Evolutionary conservation across 2,797 vertebrate species (phyloP).

Genomic region (Jordanella pulchra): DNA sequence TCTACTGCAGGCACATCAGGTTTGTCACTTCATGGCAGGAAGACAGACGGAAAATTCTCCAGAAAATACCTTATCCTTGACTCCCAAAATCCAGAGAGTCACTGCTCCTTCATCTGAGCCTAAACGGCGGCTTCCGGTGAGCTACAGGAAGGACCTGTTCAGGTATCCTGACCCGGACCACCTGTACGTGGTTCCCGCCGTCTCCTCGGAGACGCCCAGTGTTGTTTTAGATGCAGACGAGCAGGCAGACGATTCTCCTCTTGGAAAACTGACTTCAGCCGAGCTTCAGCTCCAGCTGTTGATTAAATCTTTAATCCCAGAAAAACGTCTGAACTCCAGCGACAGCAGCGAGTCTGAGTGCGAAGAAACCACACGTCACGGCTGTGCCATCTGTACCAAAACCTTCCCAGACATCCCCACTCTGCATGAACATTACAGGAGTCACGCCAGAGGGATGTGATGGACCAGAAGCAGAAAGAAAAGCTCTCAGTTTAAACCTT

Average conservation of each 20-base stretch:
- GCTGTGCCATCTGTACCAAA: constrained; percentile 50
- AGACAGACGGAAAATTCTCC: background rate
- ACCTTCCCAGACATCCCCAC: constrained; percentile 32
- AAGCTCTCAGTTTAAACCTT: background rate
- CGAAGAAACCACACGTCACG: background rate
- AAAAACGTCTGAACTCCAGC: background rate
- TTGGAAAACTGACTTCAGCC: background rate
- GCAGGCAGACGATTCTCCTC: background rate
- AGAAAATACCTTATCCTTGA: background rate
- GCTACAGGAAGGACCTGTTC: constrained; percentile 44
- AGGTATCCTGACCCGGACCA: constrained; percentile 58
- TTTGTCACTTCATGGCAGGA: constrained; percentile 39
- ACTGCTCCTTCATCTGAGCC: background rate
- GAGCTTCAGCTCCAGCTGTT: background rate
- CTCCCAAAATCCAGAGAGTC: background rate
- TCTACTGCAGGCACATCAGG: constrained; percentile 60
- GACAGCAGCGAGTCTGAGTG: background rate
- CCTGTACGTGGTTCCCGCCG: constrained; percentile 45
- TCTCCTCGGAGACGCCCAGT: constrained; percentile 21
- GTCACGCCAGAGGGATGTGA: constrained; percentile 43
- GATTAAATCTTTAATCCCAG: constrained; percentile 12
- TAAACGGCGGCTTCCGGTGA: background rate
- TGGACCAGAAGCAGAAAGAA: background rate
- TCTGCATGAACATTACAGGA: constrained; percentile 57
- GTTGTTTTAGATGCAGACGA: constrained; percentile 32